phyloP scores from a whole-genome alignment of 1,140 invertebrate species.

The Nasonia longicornis region DNA sequence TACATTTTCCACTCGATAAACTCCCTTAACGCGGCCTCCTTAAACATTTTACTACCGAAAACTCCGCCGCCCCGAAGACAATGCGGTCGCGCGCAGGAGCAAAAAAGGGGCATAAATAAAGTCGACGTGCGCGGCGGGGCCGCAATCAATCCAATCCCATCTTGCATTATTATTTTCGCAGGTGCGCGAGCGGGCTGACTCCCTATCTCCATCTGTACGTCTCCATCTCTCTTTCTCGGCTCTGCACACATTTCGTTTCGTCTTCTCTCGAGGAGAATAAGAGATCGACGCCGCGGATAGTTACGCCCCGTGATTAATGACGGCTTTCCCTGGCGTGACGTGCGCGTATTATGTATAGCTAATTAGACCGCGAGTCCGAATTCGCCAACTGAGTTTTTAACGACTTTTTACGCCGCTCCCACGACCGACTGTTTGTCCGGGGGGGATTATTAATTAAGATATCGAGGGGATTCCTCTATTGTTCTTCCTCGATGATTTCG shows the following conservation, averaged over 20 bases:
- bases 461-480: neutral
- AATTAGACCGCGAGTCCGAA: neutral
- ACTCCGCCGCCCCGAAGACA: neutral
- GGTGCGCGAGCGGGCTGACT: neutral
- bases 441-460: conserved; percentile 11
- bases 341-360: conserved; percentile 8
- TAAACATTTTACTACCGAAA: neutral
- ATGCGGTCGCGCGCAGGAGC: neutral
- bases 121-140: neutral
- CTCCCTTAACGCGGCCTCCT: conserved; percentile 4
- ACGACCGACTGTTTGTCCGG: neutral
- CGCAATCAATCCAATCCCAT: conserved; percentile 36
- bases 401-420: neutral
- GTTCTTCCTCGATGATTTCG: neutral
- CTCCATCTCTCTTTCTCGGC: conserved; percentile 7
- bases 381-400: neutral
- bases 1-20: conserved; percentile 33
- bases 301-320: conserved; percentile 45
- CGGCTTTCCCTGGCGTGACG: conserved; percentile 17
- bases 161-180: conserved; percentile 41
- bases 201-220: conserved; percentile 19
- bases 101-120: conserved; percentile 9
- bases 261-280: conserved; percentile 13
- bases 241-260: neutral
- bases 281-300: conserved; percentile 42